Conservation (phyloP, 1,140 invertebrate genomes). For the Thaumetopoea pityocampa region DNA sequence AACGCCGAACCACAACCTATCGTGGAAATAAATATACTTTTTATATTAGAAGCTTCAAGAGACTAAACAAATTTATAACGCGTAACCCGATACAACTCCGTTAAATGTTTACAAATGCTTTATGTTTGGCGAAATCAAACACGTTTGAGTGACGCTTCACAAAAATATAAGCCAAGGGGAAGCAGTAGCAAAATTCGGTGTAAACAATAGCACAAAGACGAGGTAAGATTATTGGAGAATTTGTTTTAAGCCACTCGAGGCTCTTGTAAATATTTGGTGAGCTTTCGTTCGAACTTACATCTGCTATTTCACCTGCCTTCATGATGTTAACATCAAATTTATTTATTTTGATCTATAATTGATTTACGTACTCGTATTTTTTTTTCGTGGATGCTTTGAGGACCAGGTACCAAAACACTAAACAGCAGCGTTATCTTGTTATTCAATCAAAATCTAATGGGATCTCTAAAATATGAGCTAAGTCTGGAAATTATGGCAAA, state of each 20-base stretch:
- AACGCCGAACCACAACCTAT: slow-evolving; percentile 14
- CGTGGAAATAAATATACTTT: slow-evolving; percentile 13
- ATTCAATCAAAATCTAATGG: too few species aligned
- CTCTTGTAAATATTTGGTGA: slow-evolving; percentile 70
- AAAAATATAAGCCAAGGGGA: slow-evolving; percentile 38
- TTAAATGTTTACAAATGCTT: slow-evolving; percentile 68
- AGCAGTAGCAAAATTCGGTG: slow-evolving; percentile 51
- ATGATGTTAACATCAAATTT: slow-evolving; percentile 51
- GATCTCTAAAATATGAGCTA: too few species aligned
- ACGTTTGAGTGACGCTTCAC: slow-evolving; percentile 55
- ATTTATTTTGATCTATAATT: slow-evolving; percentile 38
- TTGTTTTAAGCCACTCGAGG: slow-evolving; percentile 72
- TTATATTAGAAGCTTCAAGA: slow-evolving; percentile 18
- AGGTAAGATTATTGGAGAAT: slow-evolving; percentile 66
- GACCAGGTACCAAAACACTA: too few species aligned
- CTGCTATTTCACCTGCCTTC: slow-evolving; percentile 51
- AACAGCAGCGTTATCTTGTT: too few species aligned
- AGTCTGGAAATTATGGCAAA: too few species aligned
- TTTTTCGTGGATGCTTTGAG: too few species aligned
- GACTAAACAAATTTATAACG: slow-evolving; percentile 43
- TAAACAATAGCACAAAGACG: slow-evolving; percentile 61
- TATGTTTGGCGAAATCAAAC: slow-evolving; percentile 69
- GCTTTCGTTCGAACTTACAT: slow-evolving; percentile 50
- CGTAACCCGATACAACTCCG: slow-evolving; percentile 59
- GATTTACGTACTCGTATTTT: slow-evolving; percentile 11